phyloP scores from a whole-genome alignment of 1,140 invertebrate species.

The Lethocerus indicus region DNA sequence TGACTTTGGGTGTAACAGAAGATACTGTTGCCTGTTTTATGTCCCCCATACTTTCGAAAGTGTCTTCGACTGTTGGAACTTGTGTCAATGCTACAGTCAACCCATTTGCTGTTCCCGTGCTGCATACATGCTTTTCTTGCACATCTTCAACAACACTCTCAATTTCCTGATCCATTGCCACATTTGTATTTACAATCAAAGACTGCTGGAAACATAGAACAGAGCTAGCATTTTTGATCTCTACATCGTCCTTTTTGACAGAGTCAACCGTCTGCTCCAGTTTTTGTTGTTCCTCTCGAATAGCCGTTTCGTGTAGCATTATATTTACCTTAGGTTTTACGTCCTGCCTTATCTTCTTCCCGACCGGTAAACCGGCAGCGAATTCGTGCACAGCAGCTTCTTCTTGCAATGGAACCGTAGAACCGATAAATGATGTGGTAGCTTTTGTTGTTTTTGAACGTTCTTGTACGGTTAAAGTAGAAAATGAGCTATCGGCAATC shows the following conservation, averaged over 20 bases:
- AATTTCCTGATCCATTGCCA: slow-evolving; percentile 5
- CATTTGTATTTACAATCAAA: slow-evolving; percentile 1
- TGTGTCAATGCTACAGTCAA: slow-evolving; percentile 8
- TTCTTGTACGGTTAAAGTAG: background rate
- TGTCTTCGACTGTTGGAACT: slow-evolving; percentile 3
- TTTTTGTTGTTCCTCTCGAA: slow-evolving; percentile 7
- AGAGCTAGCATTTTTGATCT: background rate
- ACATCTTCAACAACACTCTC: background rate
- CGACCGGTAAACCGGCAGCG: slow-evolving; percentile 2
- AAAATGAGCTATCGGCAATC: background rate
- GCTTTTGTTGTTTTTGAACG: background rate
- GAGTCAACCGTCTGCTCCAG: slow-evolving; percentile 8
- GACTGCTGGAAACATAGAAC: background rate
- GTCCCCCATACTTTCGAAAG: background rate
- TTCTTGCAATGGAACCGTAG: slow-evolving; percentile 6
- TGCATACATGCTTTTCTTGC: background rate
- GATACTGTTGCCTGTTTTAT: slow-evolving; percentile 1
- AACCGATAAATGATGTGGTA: background rate
- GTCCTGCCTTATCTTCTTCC: background rate
- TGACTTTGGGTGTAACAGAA: slow-evolving; percentile 7
- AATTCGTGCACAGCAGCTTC: slow-evolving; percentile 7
- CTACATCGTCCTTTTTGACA: background rate
- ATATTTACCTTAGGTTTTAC: slow-evolving; percentile 9
- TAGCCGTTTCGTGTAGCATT: slow-evolving; percentile 3
- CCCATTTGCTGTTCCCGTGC: background rate